Base-by-base conservation (phyloP, 2,797 vertebrate genomes). In the Simalia tracyae region DNA sequence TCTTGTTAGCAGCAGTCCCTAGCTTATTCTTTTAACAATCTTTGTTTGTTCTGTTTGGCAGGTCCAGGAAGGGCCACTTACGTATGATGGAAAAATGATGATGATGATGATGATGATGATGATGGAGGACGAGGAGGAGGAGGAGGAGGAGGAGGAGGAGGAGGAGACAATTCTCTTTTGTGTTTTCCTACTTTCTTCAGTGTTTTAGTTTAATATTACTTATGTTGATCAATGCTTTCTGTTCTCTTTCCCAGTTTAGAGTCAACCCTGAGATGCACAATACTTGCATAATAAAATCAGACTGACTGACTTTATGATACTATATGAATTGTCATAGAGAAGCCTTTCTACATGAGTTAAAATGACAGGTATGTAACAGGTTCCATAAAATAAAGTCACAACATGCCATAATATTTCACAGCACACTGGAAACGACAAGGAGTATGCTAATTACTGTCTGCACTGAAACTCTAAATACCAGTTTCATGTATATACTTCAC, bases 381-480 rank as follows among this genome's bases (percentile, higher is more conserved):
- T 95, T 95, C 94, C 94, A 93, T 93, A 93, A 96, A 97, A 95
- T 96, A 96, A 96, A 97, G 97, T 96, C 94, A 97, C 96, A 97
- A 97, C 96, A 97, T 97, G 96, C 94, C 96, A 97, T 89, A 97
- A 97, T 97, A 97, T 97, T 97, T 97, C 95, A 96, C 92, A 93
- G 84, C 94, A 57, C 92, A 95, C 88, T 96, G 95, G 95, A 97
- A 95, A 94, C 97, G 96, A 95, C 94, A 97, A 95, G 93, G 92
- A 31, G 64, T 86, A 96, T 93, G 92, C 94, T 95, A 96, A 96
- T 96, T 97, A 96, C 92, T 95, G 90, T 91, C 96, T 95, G 93
- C 81, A 94, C 50, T 93, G 93, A 95, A 95, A 96, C 94, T 95
- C 93, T 96, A 95, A 97, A 90, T 94, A 96, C 94, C 92, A 93